These are phyloP conservation scores for Acholoe squamosa DNA, from an alignment of 2,888 invertebrate species.

Conservation along the genomic window DNA sequence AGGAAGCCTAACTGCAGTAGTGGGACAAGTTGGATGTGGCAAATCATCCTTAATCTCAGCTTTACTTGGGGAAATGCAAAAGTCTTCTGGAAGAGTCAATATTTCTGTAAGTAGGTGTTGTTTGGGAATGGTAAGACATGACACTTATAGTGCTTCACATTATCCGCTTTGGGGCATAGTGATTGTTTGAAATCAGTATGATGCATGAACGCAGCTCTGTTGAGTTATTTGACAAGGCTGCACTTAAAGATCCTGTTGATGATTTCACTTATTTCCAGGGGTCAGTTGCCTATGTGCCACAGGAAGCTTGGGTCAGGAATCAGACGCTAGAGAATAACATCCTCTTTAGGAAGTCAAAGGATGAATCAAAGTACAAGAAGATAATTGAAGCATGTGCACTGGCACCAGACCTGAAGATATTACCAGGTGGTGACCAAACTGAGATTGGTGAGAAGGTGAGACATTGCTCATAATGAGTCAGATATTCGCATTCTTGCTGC, in stretches of 20 bases:
- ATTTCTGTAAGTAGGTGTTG: constrained; percentile 72
- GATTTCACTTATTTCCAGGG: constrained; percentile 72
- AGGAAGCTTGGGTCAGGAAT: constrained; percentile 86
- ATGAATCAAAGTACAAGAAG: constrained; percentile 76
- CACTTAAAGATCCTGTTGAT: no score
- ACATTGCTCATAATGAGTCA: not conserved
- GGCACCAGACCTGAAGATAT: constrained; percentile 84
- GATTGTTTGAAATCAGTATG: no score
- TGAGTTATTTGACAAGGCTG: no score
- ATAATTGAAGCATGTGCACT: constrained; percentile 83
- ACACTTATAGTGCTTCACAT: no score
- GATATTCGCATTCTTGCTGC: no score
- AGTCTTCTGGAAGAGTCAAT: constrained; percentile 73
- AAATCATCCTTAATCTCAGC: constrained; percentile 85
- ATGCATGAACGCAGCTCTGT: no score
- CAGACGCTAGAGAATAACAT: constrained; percentile 85
- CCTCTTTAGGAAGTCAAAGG: constrained; percentile 83
- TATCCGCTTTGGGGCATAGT: no score
- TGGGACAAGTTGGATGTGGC: constrained; percentile 93
- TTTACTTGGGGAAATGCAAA: constrained; percentile 79
- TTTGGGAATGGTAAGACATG: no score
- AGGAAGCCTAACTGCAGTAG: constrained; percentile 90
- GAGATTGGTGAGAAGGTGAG: constrained; percentile 86
- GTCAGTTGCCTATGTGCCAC: constrained; percentile 80
- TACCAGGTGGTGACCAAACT: constrained; percentile 85